Conservation (phyloP, 2,797 vertebrate species). For the Chiroxiphia lanceolata region DNA sequence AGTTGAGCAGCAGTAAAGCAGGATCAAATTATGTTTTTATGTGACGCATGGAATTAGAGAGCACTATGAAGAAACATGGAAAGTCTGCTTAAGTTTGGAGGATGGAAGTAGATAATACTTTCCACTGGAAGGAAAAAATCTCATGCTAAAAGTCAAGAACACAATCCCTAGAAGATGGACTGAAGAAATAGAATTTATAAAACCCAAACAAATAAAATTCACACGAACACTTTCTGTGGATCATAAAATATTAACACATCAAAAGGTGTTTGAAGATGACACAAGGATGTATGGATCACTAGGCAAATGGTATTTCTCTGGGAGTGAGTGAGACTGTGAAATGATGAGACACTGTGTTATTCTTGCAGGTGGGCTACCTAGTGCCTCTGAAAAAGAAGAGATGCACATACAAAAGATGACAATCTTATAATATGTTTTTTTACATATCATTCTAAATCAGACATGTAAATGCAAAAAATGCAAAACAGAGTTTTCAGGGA, state of each 20-base stretch:
- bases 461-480: background rate
- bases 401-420: background rate
- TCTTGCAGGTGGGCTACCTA: background rate
- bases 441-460: background rate
- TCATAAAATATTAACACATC: background rate
- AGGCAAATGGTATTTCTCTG: background rate
- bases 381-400: background rate
- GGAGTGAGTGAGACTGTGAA: background rate
- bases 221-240: background rate
- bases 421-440: background rate
- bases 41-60: background rate
- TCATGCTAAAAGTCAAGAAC: background rate
- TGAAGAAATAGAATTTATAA: background rate
- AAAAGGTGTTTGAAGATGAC: background rate
- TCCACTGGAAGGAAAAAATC: background rate
- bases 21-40: background rate
- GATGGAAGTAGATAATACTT: background rate
- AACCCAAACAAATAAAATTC: background rate
- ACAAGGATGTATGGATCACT: background rate
- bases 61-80: background rate
- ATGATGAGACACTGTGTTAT: background rate
- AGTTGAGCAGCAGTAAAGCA: background rate
- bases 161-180: background rate
- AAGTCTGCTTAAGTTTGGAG: background rate
- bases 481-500: background rate